A percentile compares a stretch with the other conserved stretches of the same genome.
These are phyloP conservation scores for Mythimna loreyi DNA, from an alignment of 2,888 invertebrate species.

Conservation along the genomic window DNA sequence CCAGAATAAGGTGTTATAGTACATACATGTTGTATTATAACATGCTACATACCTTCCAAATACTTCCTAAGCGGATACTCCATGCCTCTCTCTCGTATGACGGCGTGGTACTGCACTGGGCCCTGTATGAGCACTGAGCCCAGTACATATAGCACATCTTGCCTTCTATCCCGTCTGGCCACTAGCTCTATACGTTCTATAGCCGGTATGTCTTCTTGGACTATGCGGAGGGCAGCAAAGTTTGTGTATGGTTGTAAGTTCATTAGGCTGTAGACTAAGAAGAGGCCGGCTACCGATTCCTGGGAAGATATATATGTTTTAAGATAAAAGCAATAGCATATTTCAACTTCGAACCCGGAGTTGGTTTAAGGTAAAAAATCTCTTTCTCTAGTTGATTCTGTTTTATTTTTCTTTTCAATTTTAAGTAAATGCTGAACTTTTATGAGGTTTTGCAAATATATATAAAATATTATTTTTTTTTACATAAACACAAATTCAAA, in stretches of 20 bases:
- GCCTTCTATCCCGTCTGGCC: slow-evolving; percentile 72
- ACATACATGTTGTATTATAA: background rate
- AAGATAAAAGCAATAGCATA: no score
- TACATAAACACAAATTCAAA: no score
- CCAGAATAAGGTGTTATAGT: background rate
- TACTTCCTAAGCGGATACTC: slow-evolving; percentile 78
- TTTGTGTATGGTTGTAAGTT: slow-evolving; percentile 78
- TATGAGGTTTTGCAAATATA: no score
- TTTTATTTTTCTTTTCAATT: no score
- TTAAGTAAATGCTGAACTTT: no score
- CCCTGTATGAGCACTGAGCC: slow-evolving; percentile 76
- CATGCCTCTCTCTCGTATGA: slow-evolving; percentile 77
- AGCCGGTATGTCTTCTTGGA: slow-evolving; percentile 75
- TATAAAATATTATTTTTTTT: no score
- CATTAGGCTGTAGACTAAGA: slow-evolving; percentile 80
- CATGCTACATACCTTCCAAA: slow-evolving; percentile 71
- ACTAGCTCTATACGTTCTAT: slow-evolving; percentile 73
- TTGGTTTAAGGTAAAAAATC: no score
- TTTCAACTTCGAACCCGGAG: no score
- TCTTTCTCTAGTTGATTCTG: no score
- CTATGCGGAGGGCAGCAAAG: slow-evolving; percentile 76
- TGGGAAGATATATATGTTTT: slow-evolving; percentile 53
- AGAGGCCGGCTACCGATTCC: slow-evolving; percentile 82
- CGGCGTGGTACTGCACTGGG: slow-evolving; percentile 76
- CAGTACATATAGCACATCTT: slow-evolving; percentile 81